These are phyloP conservation scores for Chlorodrepanis virens DNA, from an alignment of 2,113 vertebrate genomes.

Conservation along the genomic window DNA sequence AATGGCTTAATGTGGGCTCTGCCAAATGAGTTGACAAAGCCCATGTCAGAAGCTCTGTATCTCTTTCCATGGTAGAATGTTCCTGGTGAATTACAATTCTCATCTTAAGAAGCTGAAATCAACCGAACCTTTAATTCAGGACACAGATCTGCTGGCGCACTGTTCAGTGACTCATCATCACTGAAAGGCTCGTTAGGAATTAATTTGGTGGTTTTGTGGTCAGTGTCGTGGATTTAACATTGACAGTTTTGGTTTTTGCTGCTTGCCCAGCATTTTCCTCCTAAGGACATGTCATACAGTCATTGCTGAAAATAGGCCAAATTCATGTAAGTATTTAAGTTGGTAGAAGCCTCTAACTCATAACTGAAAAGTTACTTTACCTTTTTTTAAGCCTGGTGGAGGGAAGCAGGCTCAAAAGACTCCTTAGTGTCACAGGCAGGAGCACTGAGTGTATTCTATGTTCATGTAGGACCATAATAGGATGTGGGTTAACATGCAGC, in stretches of 20 bases:
- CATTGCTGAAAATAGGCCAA: neutral
- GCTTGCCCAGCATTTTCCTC: neutral
- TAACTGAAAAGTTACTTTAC: neutral
- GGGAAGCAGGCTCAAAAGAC: neutral
- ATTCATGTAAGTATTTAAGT: rapidly evolving
- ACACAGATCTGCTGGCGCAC: neutral
- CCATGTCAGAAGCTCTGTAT: neutral
- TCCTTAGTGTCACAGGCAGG: neutral
- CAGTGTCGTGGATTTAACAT: neutral
- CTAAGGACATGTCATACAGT: neutral
- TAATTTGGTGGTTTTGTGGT: neutral
- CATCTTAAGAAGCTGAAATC: neutral
- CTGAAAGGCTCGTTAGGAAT: neutral
- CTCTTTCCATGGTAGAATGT: neutral
- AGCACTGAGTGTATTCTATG: neutral
- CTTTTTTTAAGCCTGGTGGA: neutral
- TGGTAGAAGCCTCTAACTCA: neutral
- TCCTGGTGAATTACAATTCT: neutral
- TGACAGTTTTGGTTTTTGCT: neutral
- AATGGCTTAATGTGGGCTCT: neutral
- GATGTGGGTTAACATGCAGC: neutral
- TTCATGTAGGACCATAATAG: neutral
- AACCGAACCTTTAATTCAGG: neutral
- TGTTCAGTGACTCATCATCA: neutral
- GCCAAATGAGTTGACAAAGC: neutral